A percentile compares a stretch with the other conserved stretches of the same genome.
Conservation (phyloP, 2,113 vertebrate species). For the Atractosteus spatula region DNA sequence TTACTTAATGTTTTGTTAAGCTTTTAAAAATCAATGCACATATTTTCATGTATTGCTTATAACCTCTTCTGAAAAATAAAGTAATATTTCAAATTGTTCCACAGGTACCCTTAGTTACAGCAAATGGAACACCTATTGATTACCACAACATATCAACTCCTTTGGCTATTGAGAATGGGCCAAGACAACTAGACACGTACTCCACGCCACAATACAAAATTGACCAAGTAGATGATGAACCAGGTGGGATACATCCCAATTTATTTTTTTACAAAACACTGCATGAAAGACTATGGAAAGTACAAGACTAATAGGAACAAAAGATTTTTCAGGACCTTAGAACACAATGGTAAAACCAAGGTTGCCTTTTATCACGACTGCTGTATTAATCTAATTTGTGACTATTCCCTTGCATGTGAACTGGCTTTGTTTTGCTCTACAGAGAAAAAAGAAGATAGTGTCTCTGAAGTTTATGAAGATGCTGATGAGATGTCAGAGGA, state of each 20-base stretch:
- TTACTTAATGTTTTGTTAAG: too few species aligned
- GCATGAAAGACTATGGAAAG: too few species aligned
- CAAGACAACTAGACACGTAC: slow-evolving; percentile 79
- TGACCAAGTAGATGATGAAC: slow-evolving; percentile 56
- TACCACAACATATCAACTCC: slow-evolving; percentile 71
- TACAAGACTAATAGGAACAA: too few species aligned
- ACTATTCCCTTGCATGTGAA: too few species aligned
- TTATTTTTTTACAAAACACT: too few species aligned
- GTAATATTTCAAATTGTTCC: slow-evolving; percentile 9
- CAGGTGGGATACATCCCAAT: slow-evolving; percentile 55
- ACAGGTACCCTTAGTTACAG: slow-evolving; percentile 78
- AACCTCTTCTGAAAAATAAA: too few species aligned
- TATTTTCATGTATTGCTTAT: too few species aligned
- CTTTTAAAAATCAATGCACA: too few species aligned
- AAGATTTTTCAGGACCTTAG: too few species aligned
- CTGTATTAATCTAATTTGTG: too few species aligned
- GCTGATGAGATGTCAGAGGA: slow-evolving; percentile 64
- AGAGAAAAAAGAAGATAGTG: slow-evolving; percentile 58
- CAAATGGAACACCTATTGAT: slow-evolving; percentile 87
- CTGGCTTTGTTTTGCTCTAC: not conserved
- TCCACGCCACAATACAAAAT: slow-evolving; percentile 90
- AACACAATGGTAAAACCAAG: too few species aligned
- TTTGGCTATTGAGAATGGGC: slow-evolving; percentile 81
- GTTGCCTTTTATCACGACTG: too few species aligned
- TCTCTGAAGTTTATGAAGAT: slow-evolving; percentile 58